Evolutionary conservation across 2,888 invertebrate species (phyloP), one percentile per base, ranked within the genome.

Genomic region (Dinocampus coccinellae): DNA sequence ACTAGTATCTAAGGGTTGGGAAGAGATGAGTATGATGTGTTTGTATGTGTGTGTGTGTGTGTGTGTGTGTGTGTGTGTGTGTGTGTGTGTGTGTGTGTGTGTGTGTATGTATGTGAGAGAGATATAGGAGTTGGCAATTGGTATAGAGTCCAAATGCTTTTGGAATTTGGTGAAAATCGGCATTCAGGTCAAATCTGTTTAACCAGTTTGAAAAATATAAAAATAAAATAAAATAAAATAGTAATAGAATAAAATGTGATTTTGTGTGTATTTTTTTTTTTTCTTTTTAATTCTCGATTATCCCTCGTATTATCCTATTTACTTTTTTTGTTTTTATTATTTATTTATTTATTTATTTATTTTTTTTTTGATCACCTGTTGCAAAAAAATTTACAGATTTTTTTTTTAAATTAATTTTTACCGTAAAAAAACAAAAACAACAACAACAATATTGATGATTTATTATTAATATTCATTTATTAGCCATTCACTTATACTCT

Each of bases 351-450:
- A 10, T 13, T 72, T 42, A 26, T 68, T 65, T 69, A 64, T 66
- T 58, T 52, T 67, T 22, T 36, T 68, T 71, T 71, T 75, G 74
- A 77, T 77, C 77, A 77, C 77, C 77, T 77, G 77, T 77, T 77
- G 77, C 77, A n/a, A n/a, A n/a, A n/a, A n/a, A n/a, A n/a, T n/a
- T n/a, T n/a, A n/a, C n/a, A n/a, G n/a, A n/a, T n/a, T n/a, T n/a
- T n/a, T n/a, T n/a, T n/a, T n/a, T n/a, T n/a, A n/a, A n/a, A n/a
- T n/a, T n/a, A n/a, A n/a, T n/a, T n/a, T n/a, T n/a, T n/a, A n/a
- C n/a, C n/a, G n/a, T n/a, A n/a, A n/a, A n/a, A n/a, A n/a, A n/a
- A n/a, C n/a, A n/a, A n/a, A n/a, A n/a, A n/a, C n/a, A n/a, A n/a
- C n/a, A n/a, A n/a, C n/a, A n/a, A n/a, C n/a, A n/a, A n/a, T n/a